These are phyloP conservation scores for Menura novaehollandiae DNA, from an alignment of 2,113 vertebrate genomes.

Conservation along the genomic window DNA sequence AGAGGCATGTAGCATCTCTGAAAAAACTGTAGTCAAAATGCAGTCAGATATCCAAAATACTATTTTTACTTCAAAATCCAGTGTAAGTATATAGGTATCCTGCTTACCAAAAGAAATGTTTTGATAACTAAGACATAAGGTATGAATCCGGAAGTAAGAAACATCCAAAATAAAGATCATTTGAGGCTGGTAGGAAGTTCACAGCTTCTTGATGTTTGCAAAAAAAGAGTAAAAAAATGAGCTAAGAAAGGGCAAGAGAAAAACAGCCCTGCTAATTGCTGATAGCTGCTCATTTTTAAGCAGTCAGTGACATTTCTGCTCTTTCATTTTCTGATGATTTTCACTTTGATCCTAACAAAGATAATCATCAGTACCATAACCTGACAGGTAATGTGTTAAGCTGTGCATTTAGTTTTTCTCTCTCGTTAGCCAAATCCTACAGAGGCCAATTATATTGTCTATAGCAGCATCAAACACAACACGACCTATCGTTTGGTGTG, in stretches of 20 bases:
- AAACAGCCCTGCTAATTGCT: background rate
- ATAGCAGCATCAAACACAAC: slow-evolving; percentile 29
- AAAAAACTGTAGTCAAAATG: background rate
- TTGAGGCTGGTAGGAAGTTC: background rate
- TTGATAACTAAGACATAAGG: background rate
- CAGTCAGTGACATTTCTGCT: background rate
- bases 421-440: background rate
- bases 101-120: background rate
- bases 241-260: background rate
- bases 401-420: background rate
- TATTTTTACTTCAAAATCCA: background rate
- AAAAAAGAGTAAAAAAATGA: background rate
- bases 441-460: slow-evolving; percentile 42
- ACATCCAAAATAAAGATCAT: background rate
- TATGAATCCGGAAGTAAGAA: background rate
- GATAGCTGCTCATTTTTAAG: background rate
- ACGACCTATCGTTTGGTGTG: background rate
- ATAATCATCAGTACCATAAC: background rate
- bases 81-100: background rate
- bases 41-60: background rate
- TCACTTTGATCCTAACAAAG: slow-evolving; percentile 50
- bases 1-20: background rate
- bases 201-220: background rate
- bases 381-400: background rate
- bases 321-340: background rate